Conservation (phyloP, 2,113 vertebrate species). For the Jaculus jaculus region DNA sequence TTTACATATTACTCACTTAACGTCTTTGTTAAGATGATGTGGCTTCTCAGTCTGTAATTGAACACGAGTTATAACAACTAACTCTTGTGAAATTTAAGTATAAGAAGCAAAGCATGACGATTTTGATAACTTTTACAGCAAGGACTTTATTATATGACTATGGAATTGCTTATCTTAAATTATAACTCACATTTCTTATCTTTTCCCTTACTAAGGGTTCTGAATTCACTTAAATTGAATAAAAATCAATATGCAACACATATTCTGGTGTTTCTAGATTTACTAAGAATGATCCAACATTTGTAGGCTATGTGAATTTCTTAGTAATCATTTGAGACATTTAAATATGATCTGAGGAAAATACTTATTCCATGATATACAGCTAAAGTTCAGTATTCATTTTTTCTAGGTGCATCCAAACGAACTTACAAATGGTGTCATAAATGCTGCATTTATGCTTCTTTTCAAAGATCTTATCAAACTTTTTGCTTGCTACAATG, state of each 20-base stretch:
- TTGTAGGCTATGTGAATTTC: conserved; percentile 30
- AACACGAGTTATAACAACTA: background rate
- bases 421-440: conserved; percentile 95
- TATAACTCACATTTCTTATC: conserved; percentile 27
- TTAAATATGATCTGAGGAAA: conserved; percentile 24
- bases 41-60: background rate
- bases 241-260: background rate
- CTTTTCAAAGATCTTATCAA: conserved; percentile 99
- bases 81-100: conserved; percentile 45
- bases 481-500: conserved; percentile 98
- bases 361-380: background rate
- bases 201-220: background rate
- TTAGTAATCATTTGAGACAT: conserved; percentile 9
- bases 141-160: background rate
- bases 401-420: conserved; percentile 92
- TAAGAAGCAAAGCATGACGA: background rate
- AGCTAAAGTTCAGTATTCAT: conserved; percentile 69
- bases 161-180: conserved; percentile 8
- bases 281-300: background rate
- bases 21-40: conserved; percentile 28
- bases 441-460: conserved; percentile 97
- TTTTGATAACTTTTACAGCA: conserved; percentile 23
- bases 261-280: conserved; percentile 7
- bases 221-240: background rate
- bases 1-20: conserved; percentile 41